Conservation (phyloP, 2,113 vertebrate genomes). For the Emberiza fucata region DNA sequence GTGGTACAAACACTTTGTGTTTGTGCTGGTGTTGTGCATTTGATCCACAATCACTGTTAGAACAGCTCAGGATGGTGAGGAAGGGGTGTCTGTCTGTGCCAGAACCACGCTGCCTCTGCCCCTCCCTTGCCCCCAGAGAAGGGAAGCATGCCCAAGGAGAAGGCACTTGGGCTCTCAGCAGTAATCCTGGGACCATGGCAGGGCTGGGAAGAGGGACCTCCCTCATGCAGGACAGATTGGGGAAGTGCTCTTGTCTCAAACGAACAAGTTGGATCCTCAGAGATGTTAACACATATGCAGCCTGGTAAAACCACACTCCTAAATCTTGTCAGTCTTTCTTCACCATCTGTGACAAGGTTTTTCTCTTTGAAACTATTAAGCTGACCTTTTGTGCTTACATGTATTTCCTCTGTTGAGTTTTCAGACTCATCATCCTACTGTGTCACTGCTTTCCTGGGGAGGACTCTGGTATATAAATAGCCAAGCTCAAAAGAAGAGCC, state of each 20-base stretch:
- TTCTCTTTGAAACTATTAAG: conserved; percentile 39
- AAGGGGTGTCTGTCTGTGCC: neutral
- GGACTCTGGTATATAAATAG: neutral
- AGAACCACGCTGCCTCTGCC: neutral
- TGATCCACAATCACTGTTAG: neutral
- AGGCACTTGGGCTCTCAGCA: neutral
- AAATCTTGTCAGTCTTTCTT: conserved; percentile 31
- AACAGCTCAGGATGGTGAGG: neutral
- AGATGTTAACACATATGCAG: conserved; percentile 14
- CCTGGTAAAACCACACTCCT: conserved; percentile 25
- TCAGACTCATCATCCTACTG: neutral
- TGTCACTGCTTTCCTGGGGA: neutral
- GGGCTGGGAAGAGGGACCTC: neutral
- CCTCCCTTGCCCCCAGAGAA: neutral
- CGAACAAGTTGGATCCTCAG: neutral
- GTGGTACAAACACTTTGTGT: neutral
- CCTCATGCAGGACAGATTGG: neutral
- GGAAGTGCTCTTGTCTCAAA: neutral
- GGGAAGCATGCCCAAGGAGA: neutral
- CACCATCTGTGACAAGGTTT: conserved; percentile 22
- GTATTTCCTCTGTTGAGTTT: conserved; percentile 16
- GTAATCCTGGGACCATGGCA: neutral
- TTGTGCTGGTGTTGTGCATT: neutral
- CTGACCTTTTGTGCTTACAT: neutral
- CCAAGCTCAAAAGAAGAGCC: neutral